Conservation (phyloP, 2,797 vertebrate genomes). For the Muscicapa comitata region DNA sequence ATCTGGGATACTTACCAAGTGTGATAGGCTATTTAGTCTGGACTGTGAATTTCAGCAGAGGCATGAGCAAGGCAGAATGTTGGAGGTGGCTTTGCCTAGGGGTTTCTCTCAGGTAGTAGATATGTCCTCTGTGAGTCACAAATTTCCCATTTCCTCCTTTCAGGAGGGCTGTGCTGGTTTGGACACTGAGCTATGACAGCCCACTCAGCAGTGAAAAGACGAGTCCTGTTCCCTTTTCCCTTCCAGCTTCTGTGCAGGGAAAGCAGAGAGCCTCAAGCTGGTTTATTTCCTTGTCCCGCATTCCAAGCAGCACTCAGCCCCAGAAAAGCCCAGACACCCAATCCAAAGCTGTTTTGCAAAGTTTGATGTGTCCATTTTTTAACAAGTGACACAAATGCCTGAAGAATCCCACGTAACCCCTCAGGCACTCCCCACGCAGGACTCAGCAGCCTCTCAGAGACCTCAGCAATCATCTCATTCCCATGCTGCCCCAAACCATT, state of each 20-base stretch:
- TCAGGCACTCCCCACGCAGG: not conserved
- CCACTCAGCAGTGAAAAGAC: not conserved
- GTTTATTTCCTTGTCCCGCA: not conserved
- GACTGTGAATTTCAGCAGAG: not conserved
- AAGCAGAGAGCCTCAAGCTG: not conserved
- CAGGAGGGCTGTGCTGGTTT: not conserved
- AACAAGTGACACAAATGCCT: rapidly evolving
- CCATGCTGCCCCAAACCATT: not conserved
- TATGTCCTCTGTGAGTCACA: not conserved
- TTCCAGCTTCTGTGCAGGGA: not conserved
- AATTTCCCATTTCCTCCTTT: not conserved
- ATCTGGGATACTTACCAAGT: not conserved
- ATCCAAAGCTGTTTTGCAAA: not conserved
- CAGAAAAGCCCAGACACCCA: not conserved
- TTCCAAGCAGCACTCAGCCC: not conserved
- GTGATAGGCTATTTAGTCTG: not conserved
- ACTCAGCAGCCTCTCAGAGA: not conserved
- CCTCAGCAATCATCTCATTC: rapidly evolving
- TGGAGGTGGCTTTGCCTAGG: not conserved
- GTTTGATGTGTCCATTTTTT: not conserved
- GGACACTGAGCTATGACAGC: not conserved
- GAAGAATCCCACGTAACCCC: rapidly evolving
- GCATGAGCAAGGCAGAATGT: not conserved
- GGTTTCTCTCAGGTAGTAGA: not conserved
- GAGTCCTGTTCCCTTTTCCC: not conserved